phyloP scores from a whole-genome alignment of 2,797 vertebrate species.

The Anguilla megastoma region DNA sequence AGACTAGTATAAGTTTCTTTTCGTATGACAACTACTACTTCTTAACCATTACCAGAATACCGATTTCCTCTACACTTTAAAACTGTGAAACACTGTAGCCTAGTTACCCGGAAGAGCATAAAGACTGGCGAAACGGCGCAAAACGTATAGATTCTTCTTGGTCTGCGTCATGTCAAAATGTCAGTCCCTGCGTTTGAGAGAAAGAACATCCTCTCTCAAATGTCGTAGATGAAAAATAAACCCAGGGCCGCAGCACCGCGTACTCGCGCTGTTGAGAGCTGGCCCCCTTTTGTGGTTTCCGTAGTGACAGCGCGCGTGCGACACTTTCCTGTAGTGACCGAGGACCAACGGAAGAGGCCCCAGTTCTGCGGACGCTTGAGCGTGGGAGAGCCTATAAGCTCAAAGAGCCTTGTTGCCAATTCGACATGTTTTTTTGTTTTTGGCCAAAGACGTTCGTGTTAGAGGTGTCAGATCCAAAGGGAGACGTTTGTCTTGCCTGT shows the following conservation, averaged over 20 bases:
- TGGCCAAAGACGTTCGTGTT: background rate
- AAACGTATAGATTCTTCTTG: no score
- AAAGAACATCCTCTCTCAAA: background rate
- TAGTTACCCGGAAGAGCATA: background rate
- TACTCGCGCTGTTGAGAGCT: slow-evolving; percentile 21
- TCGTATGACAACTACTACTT: background rate
- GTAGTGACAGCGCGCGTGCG: slow-evolving; percentile 61
- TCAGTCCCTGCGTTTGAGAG: background rate
- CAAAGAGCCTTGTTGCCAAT: background rate
- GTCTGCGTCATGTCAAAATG: background rate
- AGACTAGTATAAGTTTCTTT: no score
- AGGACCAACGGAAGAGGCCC: slow-evolving; percentile 38
- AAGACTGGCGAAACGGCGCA: background rate
- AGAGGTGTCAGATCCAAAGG: background rate
- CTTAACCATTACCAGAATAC: background rate
- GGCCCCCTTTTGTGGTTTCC: slow-evolving; percentile 68
- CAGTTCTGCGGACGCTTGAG: background rate
- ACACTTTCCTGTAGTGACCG: slow-evolving; percentile 81
- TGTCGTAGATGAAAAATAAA: background rate
- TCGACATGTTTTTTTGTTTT: background rate
- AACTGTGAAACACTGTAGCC: background rate
- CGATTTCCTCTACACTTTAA: background rate
- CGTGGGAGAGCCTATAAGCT: background rate
- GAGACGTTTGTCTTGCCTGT: background rate
- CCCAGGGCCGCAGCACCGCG: background rate